These are phyloP conservation scores for Mesitornis unicolor DNA, from an alignment of 2,113 vertebrate genomes.

Conservation along the genomic window DNA sequence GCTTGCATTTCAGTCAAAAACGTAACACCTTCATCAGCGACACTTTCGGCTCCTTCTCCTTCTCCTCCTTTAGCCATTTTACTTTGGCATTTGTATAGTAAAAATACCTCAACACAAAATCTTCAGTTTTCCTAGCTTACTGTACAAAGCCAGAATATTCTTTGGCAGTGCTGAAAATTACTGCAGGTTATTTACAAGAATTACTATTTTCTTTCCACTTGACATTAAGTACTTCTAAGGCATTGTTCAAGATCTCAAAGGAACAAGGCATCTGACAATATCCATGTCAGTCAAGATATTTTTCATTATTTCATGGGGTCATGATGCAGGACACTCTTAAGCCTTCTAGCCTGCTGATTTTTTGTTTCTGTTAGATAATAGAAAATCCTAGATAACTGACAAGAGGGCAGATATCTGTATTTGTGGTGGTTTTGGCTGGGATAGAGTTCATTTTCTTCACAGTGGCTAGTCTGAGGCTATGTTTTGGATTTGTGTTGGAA, in stretches of 20 bases:
- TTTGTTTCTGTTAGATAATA: background rate
- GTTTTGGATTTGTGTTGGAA: no score
- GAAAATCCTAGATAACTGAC: background rate
- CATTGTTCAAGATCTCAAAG: background rate
- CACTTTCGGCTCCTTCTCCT: background rate
- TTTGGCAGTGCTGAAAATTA: background rate
- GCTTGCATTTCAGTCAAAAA: background rate
- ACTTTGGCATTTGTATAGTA: background rate
- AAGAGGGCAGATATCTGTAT: background rate
- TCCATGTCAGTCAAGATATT: background rate
- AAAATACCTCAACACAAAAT: background rate
- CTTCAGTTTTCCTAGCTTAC: background rate
- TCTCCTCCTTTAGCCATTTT: background rate
- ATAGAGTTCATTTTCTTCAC: no score
- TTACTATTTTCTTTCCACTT: background rate
- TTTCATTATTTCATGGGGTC: background rate
- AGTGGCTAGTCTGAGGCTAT: no score
- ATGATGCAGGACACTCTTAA: background rate
- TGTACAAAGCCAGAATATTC: background rate
- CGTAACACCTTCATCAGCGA: background rate
- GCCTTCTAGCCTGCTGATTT: background rate
- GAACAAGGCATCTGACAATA: background rate
- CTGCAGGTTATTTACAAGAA: background rate
- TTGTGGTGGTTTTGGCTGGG: no score
- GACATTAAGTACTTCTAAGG: background rate